These are phyloP conservation scores for Parnassius orleans DNA, from an alignment of 2,888 invertebrate genomes.

Conservation along the genomic window DNA sequence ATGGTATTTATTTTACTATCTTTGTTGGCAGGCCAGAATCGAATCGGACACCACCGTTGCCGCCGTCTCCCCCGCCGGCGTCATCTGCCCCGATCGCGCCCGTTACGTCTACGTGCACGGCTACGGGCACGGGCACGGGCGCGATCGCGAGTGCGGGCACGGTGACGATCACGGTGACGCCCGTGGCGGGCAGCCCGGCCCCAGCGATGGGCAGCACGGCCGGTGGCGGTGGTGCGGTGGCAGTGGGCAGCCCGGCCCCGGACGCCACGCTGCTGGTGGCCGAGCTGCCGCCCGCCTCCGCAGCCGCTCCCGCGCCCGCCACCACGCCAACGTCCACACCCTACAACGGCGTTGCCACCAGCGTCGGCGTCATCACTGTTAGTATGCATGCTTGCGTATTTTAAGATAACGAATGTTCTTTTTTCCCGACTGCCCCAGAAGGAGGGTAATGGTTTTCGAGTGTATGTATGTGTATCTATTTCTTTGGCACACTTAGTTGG, in stretches of 20 bases:
- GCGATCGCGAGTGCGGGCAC: conserved; percentile 26
- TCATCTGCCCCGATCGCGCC: conserved; percentile 60
- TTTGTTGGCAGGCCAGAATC: conserved; percentile 50
- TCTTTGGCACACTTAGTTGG: too few species aligned
- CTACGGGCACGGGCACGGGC: conserved; percentile 27
- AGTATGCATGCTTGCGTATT: not conserved
- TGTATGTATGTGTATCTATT: too few species aligned
- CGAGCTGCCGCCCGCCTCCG: conserved; percentile 28
- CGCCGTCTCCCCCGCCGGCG: conserved; percentile 66
- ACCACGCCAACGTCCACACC: conserved; percentile 39
- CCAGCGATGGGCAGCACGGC: conserved; percentile 11
- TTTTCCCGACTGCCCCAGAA: too few species aligned
- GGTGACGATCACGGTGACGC: conserved; percentile 27
- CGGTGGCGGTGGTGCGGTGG: too few species aligned
- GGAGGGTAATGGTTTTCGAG: too few species aligned
- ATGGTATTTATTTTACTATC: too few species aligned
- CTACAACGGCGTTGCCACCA: conserved; percentile 50
- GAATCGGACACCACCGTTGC: conserved; percentile 62
- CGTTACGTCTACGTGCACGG: conserved; percentile 37
- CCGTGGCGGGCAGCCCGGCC: conserved; percentile 35
- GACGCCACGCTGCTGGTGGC: conserved; percentile 20
- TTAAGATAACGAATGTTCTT: too few species aligned
- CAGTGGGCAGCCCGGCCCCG: not conserved
- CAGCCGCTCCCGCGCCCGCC: conserved; percentile 23
- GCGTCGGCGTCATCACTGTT: conserved; percentile 19